Conservation (phyloP, 2,797 vertebrate genomes). For the Danio aesculapii region DNA sequence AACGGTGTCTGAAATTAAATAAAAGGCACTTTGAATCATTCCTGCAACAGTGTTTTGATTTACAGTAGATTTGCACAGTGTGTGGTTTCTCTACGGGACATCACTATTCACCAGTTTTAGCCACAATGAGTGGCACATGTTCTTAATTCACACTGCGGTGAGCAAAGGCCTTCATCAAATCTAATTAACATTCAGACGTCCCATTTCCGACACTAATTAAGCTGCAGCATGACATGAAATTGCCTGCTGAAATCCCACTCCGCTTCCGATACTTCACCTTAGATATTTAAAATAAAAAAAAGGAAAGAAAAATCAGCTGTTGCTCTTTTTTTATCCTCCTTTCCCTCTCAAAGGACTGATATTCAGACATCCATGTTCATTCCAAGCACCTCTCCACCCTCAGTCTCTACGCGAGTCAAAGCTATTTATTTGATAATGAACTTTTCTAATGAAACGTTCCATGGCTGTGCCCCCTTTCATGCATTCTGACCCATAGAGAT, state of each 20-base stretch:
- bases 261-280: conserved; percentile 25
- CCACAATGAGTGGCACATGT: conserved; percentile 1
- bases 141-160: conserved; percentile 21
- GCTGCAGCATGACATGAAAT: conserved; percentile 34
- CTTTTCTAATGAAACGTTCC: conserved; percentile 59
- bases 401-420: conserved; percentile 39
- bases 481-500: conserved; percentile 65
- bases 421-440: conserved; percentile 62
- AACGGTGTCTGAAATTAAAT: conserved; percentile 75
- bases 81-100: neutral
- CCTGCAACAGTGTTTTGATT: conserved; percentile 9
- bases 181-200: conserved; percentile 31
- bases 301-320: conserved; percentile 10
- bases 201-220: conserved; percentile 30
- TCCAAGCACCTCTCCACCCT: conserved; percentile 5
- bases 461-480: conserved; percentile 15
- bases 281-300: neutral
- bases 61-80: neutral
- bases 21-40: conserved; percentile 75
- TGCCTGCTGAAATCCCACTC: conserved; percentile 7
- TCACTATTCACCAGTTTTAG: conserved; percentile 13
- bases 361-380: conserved; percentile 7
- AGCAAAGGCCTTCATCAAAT: conserved; percentile 25
- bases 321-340: neutral
- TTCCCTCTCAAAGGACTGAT: conserved; percentile 13